Evolutionary conservation across 2,113 vertebrate species (phyloP).

Genomic region (Megaceryle torquata): DNA sequence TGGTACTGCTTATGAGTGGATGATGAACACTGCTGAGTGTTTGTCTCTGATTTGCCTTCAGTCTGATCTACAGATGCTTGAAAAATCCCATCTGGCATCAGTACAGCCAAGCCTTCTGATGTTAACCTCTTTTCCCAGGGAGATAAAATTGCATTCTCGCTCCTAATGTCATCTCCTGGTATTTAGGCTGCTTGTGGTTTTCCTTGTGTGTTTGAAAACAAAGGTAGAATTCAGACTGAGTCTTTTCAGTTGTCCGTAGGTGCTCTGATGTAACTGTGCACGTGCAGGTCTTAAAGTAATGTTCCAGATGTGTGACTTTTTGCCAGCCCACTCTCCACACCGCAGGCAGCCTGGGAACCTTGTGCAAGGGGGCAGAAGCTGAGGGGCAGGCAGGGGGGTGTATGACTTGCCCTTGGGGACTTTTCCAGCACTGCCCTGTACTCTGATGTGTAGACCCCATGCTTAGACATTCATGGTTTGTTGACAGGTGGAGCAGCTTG

Average conservation of each 20-base stretch:
- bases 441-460: not conserved
- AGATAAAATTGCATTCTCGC: not conserved
- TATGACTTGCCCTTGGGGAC: not conserved
- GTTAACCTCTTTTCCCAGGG: not conserved
- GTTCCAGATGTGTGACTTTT: not conserved
- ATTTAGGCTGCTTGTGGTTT: not conserved
- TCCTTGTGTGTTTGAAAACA: not conserved
- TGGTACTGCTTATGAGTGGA: not conserved
- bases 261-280: not conserved
- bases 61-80: constrained; percentile 17
- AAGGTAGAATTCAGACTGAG: not conserved
- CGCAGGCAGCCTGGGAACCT: not conserved
- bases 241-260: not conserved
- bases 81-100: constrained; percentile 20
- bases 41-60: constrained; percentile 14
- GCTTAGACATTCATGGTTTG: not conserved
- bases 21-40: not conserved
- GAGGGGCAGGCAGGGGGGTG: fast-evolving
- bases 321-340: not conserved
- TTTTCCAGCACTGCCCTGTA: not conserved
- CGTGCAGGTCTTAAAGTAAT: not conserved
- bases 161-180: not conserved
- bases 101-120: not conserved
- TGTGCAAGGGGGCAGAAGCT: not conserved
- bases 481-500: not conserved